These are phyloP conservation scores for Yasuhikotakia modesta DNA, from an alignment of 2,797 vertebrate genomes.

Conservation along the genomic window DNA sequence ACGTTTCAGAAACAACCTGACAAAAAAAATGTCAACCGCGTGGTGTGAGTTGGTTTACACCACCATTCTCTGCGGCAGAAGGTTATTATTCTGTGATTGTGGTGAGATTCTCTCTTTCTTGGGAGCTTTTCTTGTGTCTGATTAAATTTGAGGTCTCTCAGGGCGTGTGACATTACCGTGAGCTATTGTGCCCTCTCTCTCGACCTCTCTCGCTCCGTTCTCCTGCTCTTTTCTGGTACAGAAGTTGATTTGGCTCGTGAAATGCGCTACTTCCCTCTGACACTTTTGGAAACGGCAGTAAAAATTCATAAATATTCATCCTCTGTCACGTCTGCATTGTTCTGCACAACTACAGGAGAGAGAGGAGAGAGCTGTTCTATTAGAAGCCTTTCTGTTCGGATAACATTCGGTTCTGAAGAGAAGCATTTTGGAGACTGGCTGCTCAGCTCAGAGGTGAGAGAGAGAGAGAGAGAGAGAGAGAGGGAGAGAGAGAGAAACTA, in stretches of 20 bases:
- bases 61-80: neutral
- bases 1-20: neutral
- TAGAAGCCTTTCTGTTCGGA: conserved; percentile 35
- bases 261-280: conserved; percentile 40
- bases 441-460: conserved; percentile 6
- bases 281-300: conserved; percentile 41
- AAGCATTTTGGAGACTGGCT: conserved; percentile 30
- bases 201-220: neutral
- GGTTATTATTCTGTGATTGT: conserved; percentile 19
- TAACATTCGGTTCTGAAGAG: conserved; percentile 29
- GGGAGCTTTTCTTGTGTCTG: conserved; percentile 36
- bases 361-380: conserved; percentile 33
- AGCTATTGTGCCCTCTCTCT: conserved; percentile 24
- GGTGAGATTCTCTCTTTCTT: conserved; percentile 1
- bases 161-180: conserved; percentile 51
- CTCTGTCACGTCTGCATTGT: conserved; percentile 22
- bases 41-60: neutral
- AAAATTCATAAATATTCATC: conserved; percentile 47
- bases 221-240: conserved; percentile 16
- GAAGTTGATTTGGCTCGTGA: conserved; percentile 9
- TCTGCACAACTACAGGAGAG: conserved; percentile 26
- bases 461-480: neutral
- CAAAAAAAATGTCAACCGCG: conserved; percentile 12
- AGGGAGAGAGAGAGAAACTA: neutral
- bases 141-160: conserved; percentile 53